Evolutionary conservation across 2,797 vertebrate species (phyloP).

Genomic region (Pygocentrus nattereri): DNA sequence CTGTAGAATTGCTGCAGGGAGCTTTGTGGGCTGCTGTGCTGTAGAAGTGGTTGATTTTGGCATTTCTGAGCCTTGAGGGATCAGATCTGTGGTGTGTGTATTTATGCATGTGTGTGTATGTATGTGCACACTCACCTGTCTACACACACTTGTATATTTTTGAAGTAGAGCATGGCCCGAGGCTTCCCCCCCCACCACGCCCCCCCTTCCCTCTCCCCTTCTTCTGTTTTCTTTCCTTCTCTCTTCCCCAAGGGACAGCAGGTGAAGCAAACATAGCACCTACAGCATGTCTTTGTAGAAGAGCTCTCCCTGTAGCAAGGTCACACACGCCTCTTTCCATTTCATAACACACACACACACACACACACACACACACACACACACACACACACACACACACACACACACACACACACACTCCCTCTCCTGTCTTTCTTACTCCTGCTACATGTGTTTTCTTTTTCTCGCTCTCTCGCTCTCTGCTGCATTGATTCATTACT

Average conservation of each 20-base stretch:
- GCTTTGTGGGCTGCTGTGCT: neutral
- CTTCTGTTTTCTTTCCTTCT: neutral
- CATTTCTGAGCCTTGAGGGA: conserved; percentile 10
- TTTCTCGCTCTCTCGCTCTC: neutral
- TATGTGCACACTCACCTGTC: neutral
- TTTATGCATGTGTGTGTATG: neutral
- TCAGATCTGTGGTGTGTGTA: conserved; percentile 9
- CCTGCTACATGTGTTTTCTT: neutral
- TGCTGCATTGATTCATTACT: conserved; percentile 50
- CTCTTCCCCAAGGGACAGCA: conserved; percentile 30
- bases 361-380: conserved; percentile 9
- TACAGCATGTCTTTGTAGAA: conserved; percentile 66
- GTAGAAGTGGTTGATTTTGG: conserved; percentile 2
- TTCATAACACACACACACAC: conserved; percentile 9
- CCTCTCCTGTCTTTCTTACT: conserved; percentile 3
- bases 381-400: conserved; percentile 27
- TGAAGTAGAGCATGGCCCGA: conserved; percentile 33
- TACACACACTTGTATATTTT: conserved; percentile 26
- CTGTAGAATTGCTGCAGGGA: neutral
- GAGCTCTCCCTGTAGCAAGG: conserved; percentile 75
- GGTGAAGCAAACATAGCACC: conserved; percentile 64
- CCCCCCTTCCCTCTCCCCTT: no score
- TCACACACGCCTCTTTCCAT: conserved; percentile 43
- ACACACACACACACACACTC: conserved; percentile 8
- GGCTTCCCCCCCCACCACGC: no score